Conservation (phyloP, 2,797 vertebrate species). For the Gastrophryne carolinensis region DNA sequence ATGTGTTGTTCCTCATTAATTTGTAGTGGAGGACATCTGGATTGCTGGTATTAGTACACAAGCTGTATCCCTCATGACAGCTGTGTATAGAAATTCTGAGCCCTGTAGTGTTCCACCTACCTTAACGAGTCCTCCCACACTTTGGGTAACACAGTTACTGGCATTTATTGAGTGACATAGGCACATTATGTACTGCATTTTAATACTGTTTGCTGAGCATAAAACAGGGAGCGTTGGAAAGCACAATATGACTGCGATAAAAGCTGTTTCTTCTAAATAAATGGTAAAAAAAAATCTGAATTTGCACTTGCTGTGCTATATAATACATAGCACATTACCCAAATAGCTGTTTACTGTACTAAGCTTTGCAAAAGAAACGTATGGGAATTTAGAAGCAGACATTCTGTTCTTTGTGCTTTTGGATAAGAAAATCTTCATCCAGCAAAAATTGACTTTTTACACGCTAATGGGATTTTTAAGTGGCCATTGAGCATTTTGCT, state of each 20-base stretch:
- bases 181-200: too few relatives aligned
- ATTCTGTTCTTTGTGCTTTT: constrained; percentile 1
- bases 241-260: not conserved
- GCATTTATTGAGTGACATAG: too few relatives aligned
- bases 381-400: constrained; percentile 2
- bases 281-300: not conserved
- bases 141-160: too few relatives aligned
- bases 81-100: too few relatives aligned
- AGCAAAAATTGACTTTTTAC: constrained; percentile 22
- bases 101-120: too few relatives aligned
- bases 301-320: not conserved
- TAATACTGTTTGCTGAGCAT: too few relatives aligned
- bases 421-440: not conserved
- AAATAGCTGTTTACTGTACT: not conserved
- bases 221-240: not conserved
- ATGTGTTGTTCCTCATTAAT: too few relatives aligned
- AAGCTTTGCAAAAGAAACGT: not conserved
- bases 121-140: too few relatives aligned
- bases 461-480: constrained; percentile 42
- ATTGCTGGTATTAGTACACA: too few relatives aligned
- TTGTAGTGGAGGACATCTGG: too few relatives aligned
- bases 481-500: constrained; percentile 13
- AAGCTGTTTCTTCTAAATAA: not conserved
- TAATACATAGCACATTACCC: not conserved
- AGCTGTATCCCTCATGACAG: too few relatives aligned